Evolutionary conservation across 1,140 invertebrate genomes (phyloP).

Genomic region (Drosophila ambigua): DNA sequence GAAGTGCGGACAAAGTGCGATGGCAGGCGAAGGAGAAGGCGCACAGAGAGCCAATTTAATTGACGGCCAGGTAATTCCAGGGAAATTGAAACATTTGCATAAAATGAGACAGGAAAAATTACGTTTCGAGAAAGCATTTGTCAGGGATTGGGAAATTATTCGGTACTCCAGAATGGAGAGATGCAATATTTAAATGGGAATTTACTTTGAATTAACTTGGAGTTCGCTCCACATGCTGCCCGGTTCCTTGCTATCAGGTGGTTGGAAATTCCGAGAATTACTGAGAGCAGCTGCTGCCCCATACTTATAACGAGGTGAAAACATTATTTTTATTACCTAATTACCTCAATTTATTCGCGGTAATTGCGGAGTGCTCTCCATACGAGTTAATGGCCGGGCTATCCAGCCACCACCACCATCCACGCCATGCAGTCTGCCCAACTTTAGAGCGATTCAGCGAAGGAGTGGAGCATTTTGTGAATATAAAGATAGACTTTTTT

Average conservation of each 20-base stretch:
- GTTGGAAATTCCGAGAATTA: constrained; percentile 38
- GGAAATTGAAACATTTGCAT: constrained; percentile 78
- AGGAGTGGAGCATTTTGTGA: constrained; percentile 11
- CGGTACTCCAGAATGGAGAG: neutral
- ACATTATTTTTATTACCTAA: constrained; percentile 83
- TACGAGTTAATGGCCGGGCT: constrained; percentile 34
- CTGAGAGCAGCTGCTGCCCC: constrained; percentile 44
- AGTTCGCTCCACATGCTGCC: constrained; percentile 15
- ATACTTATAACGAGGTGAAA: constrained; percentile 70
- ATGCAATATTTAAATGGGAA: too few relatives aligned
- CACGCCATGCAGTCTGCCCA: constrained; percentile 58
- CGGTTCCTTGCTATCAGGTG: constrained; percentile 34
- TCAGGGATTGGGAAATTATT: neutral
- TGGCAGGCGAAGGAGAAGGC: constrained; percentile 19
- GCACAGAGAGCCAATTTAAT: constrained; percentile 54
- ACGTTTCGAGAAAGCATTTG: constrained; percentile 6
- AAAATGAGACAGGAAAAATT: constrained; percentile 34
- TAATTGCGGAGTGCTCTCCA: constrained; percentile 67
- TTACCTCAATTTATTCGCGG: constrained; percentile 80
- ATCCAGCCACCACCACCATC: neutral
- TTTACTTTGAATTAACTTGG: neutral
- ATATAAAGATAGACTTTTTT: neutral
- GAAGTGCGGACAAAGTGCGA: constrained; percentile 34
- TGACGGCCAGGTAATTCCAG: constrained; percentile 74
- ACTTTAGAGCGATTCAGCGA: constrained; percentile 2